Evolutionary conservation across 2,113 vertebrate species (phyloP), one percentile per base, ranked within the genome.

Genomic region (Butorides virescens): DNA sequence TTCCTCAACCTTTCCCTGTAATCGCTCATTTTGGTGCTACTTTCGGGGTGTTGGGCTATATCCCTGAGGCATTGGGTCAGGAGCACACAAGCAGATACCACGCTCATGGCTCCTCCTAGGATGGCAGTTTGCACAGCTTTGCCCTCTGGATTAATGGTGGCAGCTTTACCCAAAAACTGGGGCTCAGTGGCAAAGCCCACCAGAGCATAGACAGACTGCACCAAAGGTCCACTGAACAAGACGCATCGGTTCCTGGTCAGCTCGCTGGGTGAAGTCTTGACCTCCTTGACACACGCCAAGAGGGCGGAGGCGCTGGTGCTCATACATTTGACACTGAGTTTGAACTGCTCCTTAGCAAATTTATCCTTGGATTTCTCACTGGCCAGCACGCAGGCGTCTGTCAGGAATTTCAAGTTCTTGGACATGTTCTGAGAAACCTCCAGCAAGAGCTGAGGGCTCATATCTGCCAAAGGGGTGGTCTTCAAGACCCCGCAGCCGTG

Each of bases 21-120:
- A 97, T 99, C 99, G 12, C 99, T 98, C 99, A 99, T 99, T 97
- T 99, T 99, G 98, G 99, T 98, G 98, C 99, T 99, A 98, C 98
- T 99, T 86, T 99, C 99, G 5, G 99, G 98, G 97, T 99, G 99
- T 98, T 99, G 99, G 95, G 99, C 99, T 42, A 99, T 99, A 95
- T 99, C 99, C 98, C 99, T 98, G 97, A 99, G 99, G 98, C 99
- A 99, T 98, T 99, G 99, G 95, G 99, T 99, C 97, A 99, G 98
- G 93, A 99, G 99, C 94, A 99, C 99, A 49, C 99, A 99, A 96
- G 99, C 99, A 3, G 99, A 99, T 76, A 99, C 99, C 92, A 99
- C 99, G 34, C 99, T 99, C 99, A 99, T 99, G 92, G 99, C 99
- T 23, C 99, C 99, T 26, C 99, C 99, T 71, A 99, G 98, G 92